phyloP scores from a whole-genome alignment of 2,797 vertebrate genomes.

The Gobio occitaniae region DNA sequence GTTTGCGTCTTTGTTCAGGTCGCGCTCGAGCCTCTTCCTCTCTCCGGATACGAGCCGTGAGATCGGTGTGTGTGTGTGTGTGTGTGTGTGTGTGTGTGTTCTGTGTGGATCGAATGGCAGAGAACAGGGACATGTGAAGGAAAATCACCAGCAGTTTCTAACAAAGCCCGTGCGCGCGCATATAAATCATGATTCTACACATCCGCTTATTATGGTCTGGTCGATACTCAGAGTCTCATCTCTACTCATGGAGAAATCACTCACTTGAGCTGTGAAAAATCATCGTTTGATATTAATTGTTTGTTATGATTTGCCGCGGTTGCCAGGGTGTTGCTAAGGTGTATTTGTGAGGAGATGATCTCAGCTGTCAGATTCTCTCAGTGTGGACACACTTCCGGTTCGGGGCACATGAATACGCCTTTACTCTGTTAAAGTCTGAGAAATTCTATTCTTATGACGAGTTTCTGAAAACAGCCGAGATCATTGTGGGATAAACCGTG shows the following conservation, averaged over 20 bases:
- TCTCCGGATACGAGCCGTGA: background rate
- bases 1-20: constrained; percentile 13
- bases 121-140: background rate
- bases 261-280: too few species aligned
- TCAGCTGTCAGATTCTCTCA: constrained; percentile 25
- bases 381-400: constrained; percentile 23
- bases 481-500: background rate
- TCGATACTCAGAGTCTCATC: too few species aligned
- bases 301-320: background rate
- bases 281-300: background rate
- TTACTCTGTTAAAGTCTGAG: too few species aligned
- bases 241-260: background rate
- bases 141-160: background rate
- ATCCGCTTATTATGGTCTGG: background rate
- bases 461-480: too few species aligned
- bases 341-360: background rate
- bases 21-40: background rate
- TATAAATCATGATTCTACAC: background rate
- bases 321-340: constrained; percentile 9
- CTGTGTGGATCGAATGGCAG: background rate
- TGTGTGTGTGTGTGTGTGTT: constrained; percentile 9
- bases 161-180: constrained; percentile 7
- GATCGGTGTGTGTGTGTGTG: constrained; percentile 1
- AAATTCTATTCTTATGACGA: background rate
- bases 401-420: background rate